Evolutionary conservation across 2,888 invertebrate genomes (phyloP).

Genomic region (Sympetrum striolatum): DNA sequence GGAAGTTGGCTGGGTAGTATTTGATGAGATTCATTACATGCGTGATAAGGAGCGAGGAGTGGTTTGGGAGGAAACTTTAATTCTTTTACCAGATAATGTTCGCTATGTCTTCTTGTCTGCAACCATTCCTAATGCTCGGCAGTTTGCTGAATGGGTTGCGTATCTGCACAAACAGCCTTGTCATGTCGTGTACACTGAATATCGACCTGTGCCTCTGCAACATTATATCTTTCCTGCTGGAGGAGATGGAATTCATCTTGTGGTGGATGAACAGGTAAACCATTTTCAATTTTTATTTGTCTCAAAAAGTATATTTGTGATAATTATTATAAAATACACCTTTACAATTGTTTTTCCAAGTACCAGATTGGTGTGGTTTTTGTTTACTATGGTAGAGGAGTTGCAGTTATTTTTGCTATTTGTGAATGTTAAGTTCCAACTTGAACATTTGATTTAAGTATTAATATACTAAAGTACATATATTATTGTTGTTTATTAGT

Average conservation of each 20-base stretch:
- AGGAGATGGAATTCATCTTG: constrained; percentile 94
- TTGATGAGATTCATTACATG: constrained; percentile 99
- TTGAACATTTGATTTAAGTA: too few relatives aligned
- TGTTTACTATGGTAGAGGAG: too few relatives aligned
- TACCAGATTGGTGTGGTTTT: too few relatives aligned
- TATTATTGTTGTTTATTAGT: too few relatives aligned
- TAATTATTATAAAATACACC: too few relatives aligned
- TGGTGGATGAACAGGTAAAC: constrained; percentile 85
- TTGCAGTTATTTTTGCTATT: too few relatives aligned
- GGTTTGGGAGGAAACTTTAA: constrained; percentile 99
- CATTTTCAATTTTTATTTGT: too few relatives aligned
- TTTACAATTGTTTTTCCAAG: too few relatives aligned
- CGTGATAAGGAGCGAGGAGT: constrained; percentile 98
- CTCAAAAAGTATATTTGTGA: too few relatives aligned
- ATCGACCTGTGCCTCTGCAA: constrained; percentile 94
- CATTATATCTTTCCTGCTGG: constrained; percentile 98
- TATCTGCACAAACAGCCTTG: constrained; percentile 96
- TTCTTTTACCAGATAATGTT: constrained; percentile 95
- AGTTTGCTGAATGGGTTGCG: constrained; percentile 94
- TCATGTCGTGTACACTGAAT: constrained; percentile 99
- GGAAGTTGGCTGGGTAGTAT: constrained; percentile 99
- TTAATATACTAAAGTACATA: too few relatives aligned
- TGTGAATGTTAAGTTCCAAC: too few relatives aligned
- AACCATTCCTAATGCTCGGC: constrained; percentile 98
- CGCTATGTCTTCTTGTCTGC: constrained; percentile 99